phyloP scores from a whole-genome alignment of 2,797 vertebrate genomes.

The Acanthopagrus latus region DNA sequence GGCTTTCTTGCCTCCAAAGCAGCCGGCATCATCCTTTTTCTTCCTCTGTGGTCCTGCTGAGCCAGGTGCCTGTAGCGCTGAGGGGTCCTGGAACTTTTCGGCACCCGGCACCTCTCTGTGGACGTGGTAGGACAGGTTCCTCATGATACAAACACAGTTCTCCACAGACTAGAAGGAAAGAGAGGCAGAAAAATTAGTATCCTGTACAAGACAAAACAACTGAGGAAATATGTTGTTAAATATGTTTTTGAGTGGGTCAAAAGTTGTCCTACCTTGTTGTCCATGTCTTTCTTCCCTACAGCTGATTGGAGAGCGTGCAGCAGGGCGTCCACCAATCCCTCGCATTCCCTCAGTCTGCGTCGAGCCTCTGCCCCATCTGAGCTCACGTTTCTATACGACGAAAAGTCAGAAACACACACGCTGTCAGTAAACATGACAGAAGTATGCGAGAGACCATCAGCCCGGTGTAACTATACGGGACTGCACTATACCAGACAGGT shows the following conservation, averaged over 20 bases:
- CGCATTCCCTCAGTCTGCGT: slow-evolving; percentile 94
- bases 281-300: slow-evolving; percentile 97
- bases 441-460: not conserved
- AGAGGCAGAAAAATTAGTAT: not conserved
- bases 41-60: slow-evolving; percentile 91
- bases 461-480: not conserved
- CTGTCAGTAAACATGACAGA: slow-evolving; percentile 12
- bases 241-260: not conserved
- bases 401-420: slow-evolving; percentile 6
- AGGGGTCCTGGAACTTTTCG: slow-evolving; percentile 92
- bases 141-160: slow-evolving; percentile 99
- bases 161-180: slow-evolving; percentile 92
- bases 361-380: slow-evolving; percentile 97
- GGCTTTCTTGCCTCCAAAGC: slow-evolving; percentile 97
- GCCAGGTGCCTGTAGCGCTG: slow-evolving; percentile 83
- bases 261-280: slow-evolving; percentile 91
- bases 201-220: not conserved
- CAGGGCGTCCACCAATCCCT: slow-evolving; percentile 96
- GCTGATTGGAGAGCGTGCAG: slow-evolving; percentile 96
- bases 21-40: slow-evolving; percentile 96
- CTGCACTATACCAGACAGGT: not conserved
- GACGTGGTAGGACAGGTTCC: slow-evolving; percentile 98
- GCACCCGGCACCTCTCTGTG: slow-evolving; percentile 99
- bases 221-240: not conserved
- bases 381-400: slow-evolving; percentile 92